phyloP scores from a whole-genome alignment of 2,113 vertebrate genomes.

The Anseranas semipalmata region DNA sequence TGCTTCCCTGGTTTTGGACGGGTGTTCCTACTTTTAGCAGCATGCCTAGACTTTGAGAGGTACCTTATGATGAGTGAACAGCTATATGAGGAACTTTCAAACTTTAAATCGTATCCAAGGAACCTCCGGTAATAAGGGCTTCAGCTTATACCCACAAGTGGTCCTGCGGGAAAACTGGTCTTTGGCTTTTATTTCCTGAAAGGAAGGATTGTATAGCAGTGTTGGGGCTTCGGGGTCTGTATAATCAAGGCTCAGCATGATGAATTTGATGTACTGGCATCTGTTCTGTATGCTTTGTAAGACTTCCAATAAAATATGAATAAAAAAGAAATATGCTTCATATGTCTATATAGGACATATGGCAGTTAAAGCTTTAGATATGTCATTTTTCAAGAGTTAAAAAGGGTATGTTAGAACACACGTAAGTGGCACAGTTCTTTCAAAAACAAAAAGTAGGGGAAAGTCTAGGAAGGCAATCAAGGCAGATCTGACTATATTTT shows the following conservation, averaged over 20 bases:
- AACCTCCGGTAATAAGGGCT: conserved; percentile 64
- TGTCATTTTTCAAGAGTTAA: conserved; percentile 30
- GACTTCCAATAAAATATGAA: conserved; percentile 63
- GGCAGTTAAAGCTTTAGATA: conserved; percentile 43
- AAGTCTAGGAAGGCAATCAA: neutral
- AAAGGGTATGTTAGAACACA: conserved; percentile 19
- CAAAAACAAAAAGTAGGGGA: neutral
- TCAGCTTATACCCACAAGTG: conserved; percentile 62
- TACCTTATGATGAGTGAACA: conserved; percentile 60
- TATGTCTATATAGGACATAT: conserved; percentile 42
- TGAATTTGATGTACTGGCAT: conserved; percentile 66
- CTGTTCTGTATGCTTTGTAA: conserved; percentile 69
- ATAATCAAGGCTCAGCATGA: conserved; percentile 56
- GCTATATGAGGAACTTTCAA: conserved; percentile 49
- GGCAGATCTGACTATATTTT: neutral
- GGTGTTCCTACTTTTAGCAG: conserved; percentile 12
- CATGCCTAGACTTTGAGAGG: conserved; percentile 42
- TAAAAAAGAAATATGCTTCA: conserved; percentile 62
- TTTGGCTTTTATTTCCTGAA: conserved; percentile 70
- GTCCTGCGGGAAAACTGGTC: conserved; percentile 52
- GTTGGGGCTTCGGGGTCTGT: conserved; percentile 37
- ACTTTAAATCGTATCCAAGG: conserved; percentile 35
- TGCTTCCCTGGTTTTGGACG: neutral
- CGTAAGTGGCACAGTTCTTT: neutral
- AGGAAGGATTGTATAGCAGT: conserved; percentile 69